phyloP scores from a whole-genome alignment of 2,113 vertebrate genomes.

The Cinclus mexicanus region DNA sequence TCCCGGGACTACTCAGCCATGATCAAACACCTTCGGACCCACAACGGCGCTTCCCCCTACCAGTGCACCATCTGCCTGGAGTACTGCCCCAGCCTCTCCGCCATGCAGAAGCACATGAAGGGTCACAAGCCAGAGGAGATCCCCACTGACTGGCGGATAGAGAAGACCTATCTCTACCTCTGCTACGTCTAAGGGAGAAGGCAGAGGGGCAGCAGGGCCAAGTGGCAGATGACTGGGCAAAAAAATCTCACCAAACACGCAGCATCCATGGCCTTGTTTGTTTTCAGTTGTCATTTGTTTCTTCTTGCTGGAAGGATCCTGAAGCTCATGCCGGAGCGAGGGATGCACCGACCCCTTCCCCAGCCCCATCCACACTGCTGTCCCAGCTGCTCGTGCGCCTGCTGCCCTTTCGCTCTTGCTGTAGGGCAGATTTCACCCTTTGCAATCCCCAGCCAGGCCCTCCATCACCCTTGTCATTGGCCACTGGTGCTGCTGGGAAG shows the following conservation, averaged over 20 bases:
- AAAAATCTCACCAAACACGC: neutral
- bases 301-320: neutral
- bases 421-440: neutral
- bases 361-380: neutral
- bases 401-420: neutral
- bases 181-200: conserved; percentile 86
- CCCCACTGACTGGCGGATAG: conserved; percentile 98
- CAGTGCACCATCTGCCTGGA: conserved; percentile 99
- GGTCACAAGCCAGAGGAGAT: conserved; percentile 97
- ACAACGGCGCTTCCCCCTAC: conserved; percentile 97
- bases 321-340: neutral
- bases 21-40: conserved; percentile 99
- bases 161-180: conserved; percentile 99
- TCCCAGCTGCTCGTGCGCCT: neutral
- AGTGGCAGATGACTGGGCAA: conserved; percentile 43
- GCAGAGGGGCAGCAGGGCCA: neutral
- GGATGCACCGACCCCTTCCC: neutral
- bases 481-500: neutral
- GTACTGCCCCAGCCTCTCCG: conserved; percentile 97
- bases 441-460: neutral
- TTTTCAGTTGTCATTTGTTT: neutral
- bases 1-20: conserved; percentile 99
- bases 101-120: conserved; percentile 99
- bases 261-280: conserved; percentile 12
- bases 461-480: neutral